Percentiles rank a stretch among this genome's conserved stretches.
Evolutionary conservation across 2,888 invertebrate species (phyloP).

Genomic region (Hypsopygia costalis): DNA sequence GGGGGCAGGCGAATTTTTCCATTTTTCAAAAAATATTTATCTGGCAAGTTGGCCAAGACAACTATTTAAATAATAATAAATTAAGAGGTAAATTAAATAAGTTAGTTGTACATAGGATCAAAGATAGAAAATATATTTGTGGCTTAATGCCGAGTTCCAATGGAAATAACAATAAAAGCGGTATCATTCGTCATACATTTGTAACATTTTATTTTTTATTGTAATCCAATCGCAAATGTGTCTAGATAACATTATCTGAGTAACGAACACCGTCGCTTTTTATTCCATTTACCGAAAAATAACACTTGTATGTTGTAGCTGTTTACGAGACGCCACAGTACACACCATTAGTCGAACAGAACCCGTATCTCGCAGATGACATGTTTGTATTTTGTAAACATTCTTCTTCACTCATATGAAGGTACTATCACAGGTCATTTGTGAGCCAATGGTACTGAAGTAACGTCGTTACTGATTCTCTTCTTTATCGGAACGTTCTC

Average conservation of each 20-base stretch:
- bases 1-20: too few relatives aligned
- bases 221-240: too few relatives aligned
- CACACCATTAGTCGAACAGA: conserved; percentile 53
- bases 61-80: too few relatives aligned
- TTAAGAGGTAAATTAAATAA: too few relatives aligned
- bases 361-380: conserved; percentile 42
- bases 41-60: too few relatives aligned
- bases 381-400: conserved; percentile 30
- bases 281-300: neutral
- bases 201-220: too few relatives aligned
- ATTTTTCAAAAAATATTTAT: too few relatives aligned
- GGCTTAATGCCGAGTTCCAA: too few relatives aligned
- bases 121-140: too few relatives aligned
- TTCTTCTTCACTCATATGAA: conserved; percentile 51
- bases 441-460: conserved; percentile 64
- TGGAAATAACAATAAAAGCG: neutral
- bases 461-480: conserved; percentile 47
- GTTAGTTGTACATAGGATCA: too few relatives aligned
- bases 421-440: conserved; percentile 66
- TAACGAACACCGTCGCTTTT: neutral
- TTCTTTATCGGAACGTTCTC: conserved; percentile 45
- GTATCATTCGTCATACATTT: neutral
- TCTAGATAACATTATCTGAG: too few relatives aligned
- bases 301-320: conserved; percentile 9
- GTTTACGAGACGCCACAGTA: conserved; percentile 14